phyloP scores from a whole-genome alignment of 2,113 vertebrate genomes.

The Odontesthes bonariensis region DNA sequence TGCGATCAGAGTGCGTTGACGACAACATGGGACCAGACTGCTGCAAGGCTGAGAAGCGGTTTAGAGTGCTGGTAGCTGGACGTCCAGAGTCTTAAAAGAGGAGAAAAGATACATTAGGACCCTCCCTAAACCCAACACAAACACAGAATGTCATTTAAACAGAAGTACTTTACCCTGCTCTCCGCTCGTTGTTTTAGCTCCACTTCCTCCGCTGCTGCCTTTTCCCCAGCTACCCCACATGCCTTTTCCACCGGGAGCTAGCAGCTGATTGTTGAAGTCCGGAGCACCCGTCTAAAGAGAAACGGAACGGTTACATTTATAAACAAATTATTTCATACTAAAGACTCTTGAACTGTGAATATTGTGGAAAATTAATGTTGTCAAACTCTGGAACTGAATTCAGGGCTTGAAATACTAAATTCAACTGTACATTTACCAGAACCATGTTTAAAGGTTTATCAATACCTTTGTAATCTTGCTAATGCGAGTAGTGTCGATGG shows the following conservation, averaged over 20 bases:
- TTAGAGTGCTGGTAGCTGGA: constrained; percentile 91
- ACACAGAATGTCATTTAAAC: neutral
- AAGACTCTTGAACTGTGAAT: no score
- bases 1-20: constrained; percentile 86
- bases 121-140: neutral
- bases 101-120: neutral
- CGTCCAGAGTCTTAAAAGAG: constrained; percentile 86
- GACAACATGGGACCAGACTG: constrained; percentile 81
- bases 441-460: neutral
- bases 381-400: neutral
- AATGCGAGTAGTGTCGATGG: constrained; percentile 91
- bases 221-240: constrained; percentile 94
- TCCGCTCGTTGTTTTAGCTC: constrained; percentile 86
- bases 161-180: constrained; percentile 80
- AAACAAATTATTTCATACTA: neutral
- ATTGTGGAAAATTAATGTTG: neutral
- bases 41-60: constrained; percentile 95
- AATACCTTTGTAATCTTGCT: constrained; percentile 96
- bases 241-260: constrained; percentile 91
- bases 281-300: constrained; percentile 87
- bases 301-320: neutral
- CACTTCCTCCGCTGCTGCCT: constrained; percentile 95
- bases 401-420: neutral
- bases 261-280: constrained; percentile 92
- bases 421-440: no score